Evolutionary conservation across 2,797 vertebrate species (phyloP).

Genomic region (Synanceia verrucosa): DNA sequence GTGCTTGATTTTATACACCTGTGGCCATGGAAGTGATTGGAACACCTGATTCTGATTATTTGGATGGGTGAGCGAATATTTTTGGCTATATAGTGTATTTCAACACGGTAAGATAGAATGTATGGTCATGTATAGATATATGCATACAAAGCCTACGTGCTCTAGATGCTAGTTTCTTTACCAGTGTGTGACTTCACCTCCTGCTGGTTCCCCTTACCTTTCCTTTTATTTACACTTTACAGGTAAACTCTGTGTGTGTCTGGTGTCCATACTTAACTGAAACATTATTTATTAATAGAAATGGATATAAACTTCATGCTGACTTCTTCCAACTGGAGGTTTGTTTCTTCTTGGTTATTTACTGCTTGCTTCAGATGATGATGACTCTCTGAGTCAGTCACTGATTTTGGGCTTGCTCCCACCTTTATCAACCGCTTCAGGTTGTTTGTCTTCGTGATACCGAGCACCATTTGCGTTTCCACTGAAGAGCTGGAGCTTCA

Average conservation of each 20-base stretch:
- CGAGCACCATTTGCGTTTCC: conserved; percentile 80
- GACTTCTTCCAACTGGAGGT: not conserved
- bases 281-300: not conserved
- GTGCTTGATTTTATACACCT: too few species aligned
- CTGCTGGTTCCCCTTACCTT: not conserved
- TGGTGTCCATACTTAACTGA: not conserved
- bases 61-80: too few species aligned
- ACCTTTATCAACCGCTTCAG: conserved; percentile 70
- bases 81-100: too few species aligned
- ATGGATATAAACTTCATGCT: not conserved
- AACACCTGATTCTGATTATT: too few species aligned
- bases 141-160: not conserved
- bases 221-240: not conserved
- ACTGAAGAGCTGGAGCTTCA: conserved; percentile 86
- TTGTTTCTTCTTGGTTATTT: not conserved
- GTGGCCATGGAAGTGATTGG: too few species aligned
- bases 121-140: not conserved
- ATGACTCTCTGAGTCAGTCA: conserved; percentile 7
- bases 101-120: conserved; percentile 83
- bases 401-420: not conserved
- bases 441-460: conserved; percentile 87
- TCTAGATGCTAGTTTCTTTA: not conserved
- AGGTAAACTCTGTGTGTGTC: not conserved
- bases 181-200: not conserved
- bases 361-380: not conserved